phyloP scores from a whole-genome alignment of 2,113 vertebrate species.

The Tapirus terrestris region DNA sequence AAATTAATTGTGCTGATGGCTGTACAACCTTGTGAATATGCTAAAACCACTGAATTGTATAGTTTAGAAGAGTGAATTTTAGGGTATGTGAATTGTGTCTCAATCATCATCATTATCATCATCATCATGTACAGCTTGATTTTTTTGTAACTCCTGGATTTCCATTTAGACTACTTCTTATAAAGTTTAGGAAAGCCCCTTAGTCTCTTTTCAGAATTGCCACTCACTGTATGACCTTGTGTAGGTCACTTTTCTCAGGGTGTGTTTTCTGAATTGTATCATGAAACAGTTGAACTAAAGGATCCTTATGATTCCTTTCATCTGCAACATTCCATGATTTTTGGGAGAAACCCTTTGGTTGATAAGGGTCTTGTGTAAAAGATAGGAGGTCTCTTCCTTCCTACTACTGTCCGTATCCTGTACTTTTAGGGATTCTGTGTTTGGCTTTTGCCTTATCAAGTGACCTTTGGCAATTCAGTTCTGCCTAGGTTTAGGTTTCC shows the following conservation, averaged over 20 bases:
- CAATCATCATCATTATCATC: not conserved
- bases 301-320: constrained; percentile 34
- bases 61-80: constrained; percentile 27
- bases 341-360: not conserved
- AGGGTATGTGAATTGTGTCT: not conserved
- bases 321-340: not conserved
- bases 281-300: not conserved
- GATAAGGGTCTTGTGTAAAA: constrained; percentile 1
- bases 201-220: not conserved
- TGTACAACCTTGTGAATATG: not conserved
- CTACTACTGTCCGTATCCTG: not conserved
- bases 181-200: not conserved
- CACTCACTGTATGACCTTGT: not conserved
- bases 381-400: not conserved
- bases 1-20: not conserved
- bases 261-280: constrained; percentile 26
- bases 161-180: constrained; percentile 20
- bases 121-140: not conserved
- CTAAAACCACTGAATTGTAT: not conserved
- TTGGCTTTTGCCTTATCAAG: not conserved
- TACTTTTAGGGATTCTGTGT: not conserved
- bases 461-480: not conserved
- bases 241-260: not conserved
- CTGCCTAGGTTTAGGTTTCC: not conserved
- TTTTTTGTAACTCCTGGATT: not conserved